Evolutionary conservation across 2,888 invertebrate genomes (phyloP), one percentile per base, ranked within the genome.

Genomic region (Ectemnius cavifrons): DNA sequence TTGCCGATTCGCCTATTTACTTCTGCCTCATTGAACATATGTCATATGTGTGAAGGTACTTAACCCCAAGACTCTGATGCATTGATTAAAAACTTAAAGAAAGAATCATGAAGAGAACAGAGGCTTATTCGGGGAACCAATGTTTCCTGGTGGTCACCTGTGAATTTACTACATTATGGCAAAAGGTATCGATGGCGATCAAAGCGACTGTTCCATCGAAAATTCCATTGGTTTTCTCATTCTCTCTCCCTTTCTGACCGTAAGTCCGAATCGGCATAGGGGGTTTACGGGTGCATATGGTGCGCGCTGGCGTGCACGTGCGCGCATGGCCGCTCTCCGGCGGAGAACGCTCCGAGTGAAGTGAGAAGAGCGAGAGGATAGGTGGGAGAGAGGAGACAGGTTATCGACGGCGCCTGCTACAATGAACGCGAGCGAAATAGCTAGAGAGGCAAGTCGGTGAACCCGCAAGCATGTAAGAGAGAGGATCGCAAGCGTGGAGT

Each of bases 221-320:
- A 81, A 82, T 82, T 83, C 82, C 83, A 61, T 74, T 75, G 71
- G 70, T 70, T 70, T 71, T 71, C 78, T 58, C 78, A 69, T 27
- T 6, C 37, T 11, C 37, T 37, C 8, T 37, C 78, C 59, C 78
- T 67, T 27, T 37, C 8, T 11, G 8, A 8, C 37, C 11, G 8
- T 11, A 11, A 37, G 37, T 0, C 37, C 8, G 37, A 6, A 6
- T 6, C 5, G 37, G 37, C 37, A 37, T 37, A 28, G 14, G 16
- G 63, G 57, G 69, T 69, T 58, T 71, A 67, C 65, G 67, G 64
- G 73, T 62, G 70, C 71, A 71, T 63, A 67, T 73, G 67, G 67
- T 70, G 56, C 52, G 14, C 72, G 67, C 56, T 59, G 69, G 68
- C 63, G 69, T 59, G 69, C 57, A 66, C 64, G 61, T 68, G 67